Conservation (phyloP, 1,140 invertebrate species). For the Drosophila tsacasi region DNA sequence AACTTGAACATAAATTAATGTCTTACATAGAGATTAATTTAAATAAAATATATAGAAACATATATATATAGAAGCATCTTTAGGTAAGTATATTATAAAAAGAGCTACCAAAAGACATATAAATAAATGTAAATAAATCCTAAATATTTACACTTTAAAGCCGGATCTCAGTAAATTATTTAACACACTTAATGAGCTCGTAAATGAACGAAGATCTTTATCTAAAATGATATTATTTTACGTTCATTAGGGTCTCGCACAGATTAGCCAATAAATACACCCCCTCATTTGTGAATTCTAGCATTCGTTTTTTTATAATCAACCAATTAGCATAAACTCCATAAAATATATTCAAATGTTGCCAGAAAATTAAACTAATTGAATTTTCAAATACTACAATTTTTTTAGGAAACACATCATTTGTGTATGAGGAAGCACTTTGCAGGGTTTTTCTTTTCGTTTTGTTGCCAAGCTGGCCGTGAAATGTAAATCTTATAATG, state of each 20-base stretch:
- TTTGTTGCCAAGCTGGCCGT: slow-evolving; percentile 59
- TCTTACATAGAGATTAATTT: not conserved
- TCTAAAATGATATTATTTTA: slow-evolving; percentile 16
- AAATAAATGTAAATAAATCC: not conserved
- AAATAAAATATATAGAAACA: not conserved
- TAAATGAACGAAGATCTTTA: slow-evolving; percentile 4
- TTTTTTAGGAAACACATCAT: slow-evolving; percentile 30
- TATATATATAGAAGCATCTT: too few relatives aligned
- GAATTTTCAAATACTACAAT: slow-evolving; percentile 17
- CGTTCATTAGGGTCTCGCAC: not conserved
- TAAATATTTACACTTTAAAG: not conserved
- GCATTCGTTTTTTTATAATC: slow-evolving; percentile 2
- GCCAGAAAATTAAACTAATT: not conserved
- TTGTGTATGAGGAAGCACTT: slow-evolving; percentile 34
- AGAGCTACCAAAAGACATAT: not conserved
- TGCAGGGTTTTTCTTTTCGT: slow-evolving; percentile 5
- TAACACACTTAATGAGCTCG: slow-evolving; percentile 5
- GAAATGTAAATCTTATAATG: slow-evolving; percentile 72
- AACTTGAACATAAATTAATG: not conserved
- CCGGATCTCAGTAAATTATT: slow-evolving; percentile 2
- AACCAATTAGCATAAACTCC: slow-evolving; percentile 11
- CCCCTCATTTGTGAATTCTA: not conserved
- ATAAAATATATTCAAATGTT: slow-evolving; percentile 13
- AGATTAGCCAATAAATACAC: slow-evolving; percentile 6
- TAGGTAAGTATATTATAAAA: too few relatives aligned